Evolutionary conservation across 2,113 vertebrate genomes (phyloP).

Genomic region (Stigmatopora argus): DNA sequence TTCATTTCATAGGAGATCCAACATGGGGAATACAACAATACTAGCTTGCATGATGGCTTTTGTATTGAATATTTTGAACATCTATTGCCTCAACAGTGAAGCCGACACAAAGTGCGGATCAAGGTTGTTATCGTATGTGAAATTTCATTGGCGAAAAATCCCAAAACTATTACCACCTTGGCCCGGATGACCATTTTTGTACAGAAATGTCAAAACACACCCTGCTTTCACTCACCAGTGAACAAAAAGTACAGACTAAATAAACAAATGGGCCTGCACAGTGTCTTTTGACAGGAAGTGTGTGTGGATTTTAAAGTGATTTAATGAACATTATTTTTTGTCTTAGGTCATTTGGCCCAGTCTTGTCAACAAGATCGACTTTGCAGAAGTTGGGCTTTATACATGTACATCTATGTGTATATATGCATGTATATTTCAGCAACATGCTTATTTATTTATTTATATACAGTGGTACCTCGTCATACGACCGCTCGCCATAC

Average conservation of each 20-base stretch:
- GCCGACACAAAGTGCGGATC: not conserved
- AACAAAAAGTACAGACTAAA: not conserved
- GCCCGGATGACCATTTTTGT: not conserved
- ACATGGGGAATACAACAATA: not conserved
- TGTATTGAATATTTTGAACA: not conserved
- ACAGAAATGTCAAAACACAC: not conserved
- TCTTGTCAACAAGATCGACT: conserved; percentile 9
- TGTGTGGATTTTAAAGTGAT: not conserved
- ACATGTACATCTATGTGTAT: not conserved
- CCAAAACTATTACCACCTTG: too few species aligned
- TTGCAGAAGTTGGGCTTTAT: not conserved
- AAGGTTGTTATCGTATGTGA: too few species aligned
- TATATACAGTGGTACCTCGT: too few species aligned
- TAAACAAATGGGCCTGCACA: conserved; percentile 1
- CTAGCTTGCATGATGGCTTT: not conserved
- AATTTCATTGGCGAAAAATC: too few species aligned
- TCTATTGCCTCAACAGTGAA: not conserved
- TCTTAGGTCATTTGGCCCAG: not conserved
- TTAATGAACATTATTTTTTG: not conserved
- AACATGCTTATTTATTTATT: too few species aligned
- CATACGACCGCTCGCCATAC: too few species aligned
- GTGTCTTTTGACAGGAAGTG: not conserved
- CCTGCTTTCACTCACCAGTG: not conserved
- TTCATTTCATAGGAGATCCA: not conserved
- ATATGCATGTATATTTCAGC: too few species aligned